Evolutionary conservation across 1,140 invertebrate species (phyloP), one percentile per base, ranked within the genome.

Genomic region (Riptortus pedestris): DNA sequence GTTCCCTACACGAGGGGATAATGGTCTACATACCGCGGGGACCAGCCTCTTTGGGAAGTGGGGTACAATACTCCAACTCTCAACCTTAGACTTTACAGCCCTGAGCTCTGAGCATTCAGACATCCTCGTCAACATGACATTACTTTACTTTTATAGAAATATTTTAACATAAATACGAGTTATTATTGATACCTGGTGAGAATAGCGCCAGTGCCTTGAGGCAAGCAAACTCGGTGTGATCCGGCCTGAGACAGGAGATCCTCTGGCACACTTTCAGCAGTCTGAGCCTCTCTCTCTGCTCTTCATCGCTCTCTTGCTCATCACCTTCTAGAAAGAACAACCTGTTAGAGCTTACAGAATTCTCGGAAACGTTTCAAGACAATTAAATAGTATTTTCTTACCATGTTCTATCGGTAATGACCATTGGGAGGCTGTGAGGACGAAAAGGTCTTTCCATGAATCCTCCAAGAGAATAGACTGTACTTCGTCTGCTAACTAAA

Each of bases 361-460:
- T 11, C 38, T 43, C 38, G 38, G 38, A 43, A 43, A 43, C 38
- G 11, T 43, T n/a, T 43, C 38, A n/a, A n/a, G n/a, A n/a, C n/a
- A n/a, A n/a, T n/a, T n/a, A n/a, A n/a, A n/a, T n/a, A n/a, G n/a
- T n/a, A n/a, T n/a, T n/a, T n/a, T n/a, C 65, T 75, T 73, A 84
- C 84, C 80, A 78, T 88, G 84, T 60, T 88, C 83, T 11, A 91
- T 79, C 1, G 82, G 80, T 62, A 90, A 80, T 14, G 82, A 81
- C 82, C 86, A 88, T 71, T 92, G 88, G 0, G 88, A 85, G 2
- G 88, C 84, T 22, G 84, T 89, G 3, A 93, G 72, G 0, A 93
- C 79, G 71, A 92, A 93, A n/a, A 93, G 73, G 69, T 92, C 89
- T 66, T 82, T 83, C 90, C 91, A 93, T 22, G 85, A 82, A 68